phyloP scores from a whole-genome alignment of 2,113 vertebrate genomes.

The Pterophyllum scalare region DNA sequence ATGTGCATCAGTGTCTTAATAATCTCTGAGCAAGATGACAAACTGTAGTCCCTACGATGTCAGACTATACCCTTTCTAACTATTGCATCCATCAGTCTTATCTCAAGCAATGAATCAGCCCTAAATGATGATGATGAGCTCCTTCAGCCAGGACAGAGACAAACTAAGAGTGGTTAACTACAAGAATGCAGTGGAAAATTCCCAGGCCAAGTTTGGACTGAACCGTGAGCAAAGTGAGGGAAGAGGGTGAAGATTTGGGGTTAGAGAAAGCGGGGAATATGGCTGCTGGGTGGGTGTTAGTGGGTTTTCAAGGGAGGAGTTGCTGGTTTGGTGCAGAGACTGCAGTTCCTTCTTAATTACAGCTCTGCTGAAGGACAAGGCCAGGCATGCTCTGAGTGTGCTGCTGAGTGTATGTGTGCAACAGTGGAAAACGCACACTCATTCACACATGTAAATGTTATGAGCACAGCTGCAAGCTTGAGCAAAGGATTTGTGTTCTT shows the following conservation, averaged over 20 bases:
- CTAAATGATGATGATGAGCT: neutral
- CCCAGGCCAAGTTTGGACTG: conserved; percentile 50
- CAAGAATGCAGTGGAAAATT: conserved; percentile 59
- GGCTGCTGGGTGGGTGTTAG: conserved; percentile 65
- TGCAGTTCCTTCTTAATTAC: conserved; percentile 76
- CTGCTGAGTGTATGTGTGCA: conserved; percentile 35
- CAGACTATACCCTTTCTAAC: neutral
- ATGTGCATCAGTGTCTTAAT: neutral
- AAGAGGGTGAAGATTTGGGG: conserved; percentile 61
- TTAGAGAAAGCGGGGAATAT: conserved; percentile 52
- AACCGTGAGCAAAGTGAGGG: conserved; percentile 38
- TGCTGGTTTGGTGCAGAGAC: conserved; percentile 71
- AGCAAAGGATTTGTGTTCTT: conserved; percentile 39
- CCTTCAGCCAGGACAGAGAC: conserved; percentile 11
- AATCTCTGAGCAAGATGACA: neutral
- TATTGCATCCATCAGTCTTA: neutral
- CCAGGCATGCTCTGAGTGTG: conserved; percentile 65
- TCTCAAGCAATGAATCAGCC: neutral
- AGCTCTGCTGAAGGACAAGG: conserved; percentile 68
- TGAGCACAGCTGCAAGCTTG: conserved; percentile 27
- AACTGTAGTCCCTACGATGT: neutral
- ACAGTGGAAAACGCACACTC: conserved; percentile 1
- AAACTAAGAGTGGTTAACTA: neutral
- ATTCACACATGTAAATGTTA: conserved; percentile 29
- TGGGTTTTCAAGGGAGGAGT: conserved; percentile 75